These are phyloP conservation scores for Oryzias dopingdopingensis DNA, from an alignment of 2,797 vertebrate genomes.

Conservation along the genomic window DNA sequence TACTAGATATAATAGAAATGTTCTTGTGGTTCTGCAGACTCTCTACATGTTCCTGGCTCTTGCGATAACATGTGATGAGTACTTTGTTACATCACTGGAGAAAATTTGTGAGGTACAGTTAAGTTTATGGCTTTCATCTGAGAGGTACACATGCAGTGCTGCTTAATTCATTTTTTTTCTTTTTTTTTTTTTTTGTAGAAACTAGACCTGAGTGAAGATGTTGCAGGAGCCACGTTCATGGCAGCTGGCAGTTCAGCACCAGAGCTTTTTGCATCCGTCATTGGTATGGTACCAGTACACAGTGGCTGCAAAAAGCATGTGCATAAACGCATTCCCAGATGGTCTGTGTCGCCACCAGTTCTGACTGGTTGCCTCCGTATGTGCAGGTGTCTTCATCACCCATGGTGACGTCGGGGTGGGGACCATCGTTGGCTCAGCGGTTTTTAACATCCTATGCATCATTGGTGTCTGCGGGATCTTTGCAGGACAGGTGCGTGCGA, in stretches of 20 bases:
- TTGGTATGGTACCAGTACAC: constrained; percentile 76
- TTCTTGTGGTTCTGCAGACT: constrained; percentile 71
- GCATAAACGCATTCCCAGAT: constrained; percentile 39
- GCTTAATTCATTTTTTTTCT: not conserved
- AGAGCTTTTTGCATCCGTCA: constrained; percentile 95
- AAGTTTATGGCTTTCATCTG: not conserved
- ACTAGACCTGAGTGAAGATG: constrained; percentile 94
- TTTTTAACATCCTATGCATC: constrained; percentile 98
- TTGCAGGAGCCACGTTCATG: constrained; percentile 99
- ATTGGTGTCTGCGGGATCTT: constrained; percentile 96
- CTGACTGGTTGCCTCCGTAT: constrained; percentile 39
- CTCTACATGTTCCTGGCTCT: constrained; percentile 99
- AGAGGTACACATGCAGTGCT: accelerated
- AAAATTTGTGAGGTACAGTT: constrained; percentile 94
- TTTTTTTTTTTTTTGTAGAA: constrained; percentile 74
- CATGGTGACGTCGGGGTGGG: constrained; percentile 96
- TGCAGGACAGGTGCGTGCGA: constrained; percentile 87
- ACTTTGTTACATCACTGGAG: constrained; percentile 95
- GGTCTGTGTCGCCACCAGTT: constrained; percentile 37
- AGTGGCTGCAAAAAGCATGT: not conserved
- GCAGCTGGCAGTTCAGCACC: constrained; percentile 98
- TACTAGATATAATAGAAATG: not conserved
- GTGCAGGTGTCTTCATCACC: constrained; percentile 95
- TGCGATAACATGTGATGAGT: constrained; percentile 96
- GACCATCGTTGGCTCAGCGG: constrained; percentile 96